These are phyloP conservation scores for Pantelozetes paolii DNA, from an alignment of 2,888 invertebrate genomes.

Conservation along the genomic window DNA sequence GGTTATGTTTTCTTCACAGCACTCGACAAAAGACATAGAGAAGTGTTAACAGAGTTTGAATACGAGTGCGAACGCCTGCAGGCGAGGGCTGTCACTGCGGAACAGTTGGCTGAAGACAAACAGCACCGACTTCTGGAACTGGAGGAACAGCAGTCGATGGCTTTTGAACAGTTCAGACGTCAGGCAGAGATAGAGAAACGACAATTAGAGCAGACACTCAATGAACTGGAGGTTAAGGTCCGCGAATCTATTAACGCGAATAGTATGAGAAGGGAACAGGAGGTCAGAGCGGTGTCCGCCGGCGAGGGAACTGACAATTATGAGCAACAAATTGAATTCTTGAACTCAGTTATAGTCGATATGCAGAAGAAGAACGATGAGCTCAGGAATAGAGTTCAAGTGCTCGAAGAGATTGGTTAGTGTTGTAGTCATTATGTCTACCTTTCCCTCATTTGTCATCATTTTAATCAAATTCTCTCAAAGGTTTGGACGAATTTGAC, in stretches of 20 bases:
- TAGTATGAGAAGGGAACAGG: not conserved
- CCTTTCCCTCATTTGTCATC: not conserved
- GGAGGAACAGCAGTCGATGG: conserved; percentile 30
- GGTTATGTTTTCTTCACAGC: not conserved
- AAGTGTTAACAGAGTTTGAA: conserved; percentile 45
- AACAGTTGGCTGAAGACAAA: conserved; percentile 36
- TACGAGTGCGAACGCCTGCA: conserved; percentile 43
- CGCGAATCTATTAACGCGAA: conserved; percentile 20
- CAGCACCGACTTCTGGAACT: conserved; percentile 24
- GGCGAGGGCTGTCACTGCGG: conserved; percentile 29
- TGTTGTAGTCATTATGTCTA: not conserved
- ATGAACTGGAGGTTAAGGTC: conserved; percentile 34
- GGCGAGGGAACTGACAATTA: conserved; percentile 28
- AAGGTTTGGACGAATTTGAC: conserved; percentile 38
- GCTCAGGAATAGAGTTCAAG: conserved; percentile 60
- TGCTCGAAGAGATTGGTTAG: conserved; percentile 44
- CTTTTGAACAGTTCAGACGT: conserved; percentile 27
- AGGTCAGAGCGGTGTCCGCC: not conserved
- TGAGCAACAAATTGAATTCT: conserved; percentile 62
- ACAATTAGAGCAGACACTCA: conserved; percentile 27
- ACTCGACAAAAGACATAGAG: conserved; percentile 39
- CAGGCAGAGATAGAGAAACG: conserved; percentile 41
- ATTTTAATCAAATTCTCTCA: not conserved
- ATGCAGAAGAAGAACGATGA: conserved; percentile 89
- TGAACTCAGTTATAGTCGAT: conserved; percentile 94